phyloP scores from a whole-genome alignment of 2,888 invertebrate genomes.

The Caenorhabditis becei region DNA sequence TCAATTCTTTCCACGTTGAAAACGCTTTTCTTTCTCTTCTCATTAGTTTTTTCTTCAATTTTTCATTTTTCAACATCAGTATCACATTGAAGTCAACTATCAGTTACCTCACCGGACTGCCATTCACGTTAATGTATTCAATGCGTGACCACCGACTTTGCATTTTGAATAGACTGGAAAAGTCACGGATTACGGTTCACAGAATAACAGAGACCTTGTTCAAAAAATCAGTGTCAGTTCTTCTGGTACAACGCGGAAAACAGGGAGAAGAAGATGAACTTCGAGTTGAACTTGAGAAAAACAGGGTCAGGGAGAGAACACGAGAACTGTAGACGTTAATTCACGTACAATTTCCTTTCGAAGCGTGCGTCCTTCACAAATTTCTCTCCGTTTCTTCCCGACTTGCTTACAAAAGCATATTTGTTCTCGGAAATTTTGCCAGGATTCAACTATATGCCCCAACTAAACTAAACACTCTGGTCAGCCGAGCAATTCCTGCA shows the following conservation, averaged over 20 bases:
- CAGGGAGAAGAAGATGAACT: not conserved
- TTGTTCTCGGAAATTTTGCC: not conserved
- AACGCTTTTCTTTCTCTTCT: not conserved
- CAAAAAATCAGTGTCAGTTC: not conserved
- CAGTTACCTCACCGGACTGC: not conserved
- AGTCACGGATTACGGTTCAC: not conserved
- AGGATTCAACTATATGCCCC: not conserved
- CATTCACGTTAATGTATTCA: no score
- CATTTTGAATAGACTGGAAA: slow-evolving; percentile 5
- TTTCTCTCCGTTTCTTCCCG: slow-evolving; percentile 1
- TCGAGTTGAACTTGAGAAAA: not conserved
- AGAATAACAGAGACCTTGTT: not conserved
- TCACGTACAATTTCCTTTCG: not conserved
- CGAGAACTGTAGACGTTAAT: not conserved
- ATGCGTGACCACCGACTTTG: slow-evolving; percentile 10
- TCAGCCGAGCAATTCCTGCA: not conserved
- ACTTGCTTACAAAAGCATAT: not conserved
- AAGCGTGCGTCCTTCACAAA: not conserved
- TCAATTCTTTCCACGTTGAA: slow-evolving; percentile 21
- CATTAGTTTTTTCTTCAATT: slow-evolving; percentile 6
- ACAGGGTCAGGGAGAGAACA: not conserved
- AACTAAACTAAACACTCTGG: not conserved
- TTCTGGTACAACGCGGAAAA: not conserved
- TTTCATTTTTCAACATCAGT: not conserved
- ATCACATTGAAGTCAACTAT: not conserved